Conservation (phyloP, 2,797 vertebrate species). For the Ibycter americanus region DNA sequence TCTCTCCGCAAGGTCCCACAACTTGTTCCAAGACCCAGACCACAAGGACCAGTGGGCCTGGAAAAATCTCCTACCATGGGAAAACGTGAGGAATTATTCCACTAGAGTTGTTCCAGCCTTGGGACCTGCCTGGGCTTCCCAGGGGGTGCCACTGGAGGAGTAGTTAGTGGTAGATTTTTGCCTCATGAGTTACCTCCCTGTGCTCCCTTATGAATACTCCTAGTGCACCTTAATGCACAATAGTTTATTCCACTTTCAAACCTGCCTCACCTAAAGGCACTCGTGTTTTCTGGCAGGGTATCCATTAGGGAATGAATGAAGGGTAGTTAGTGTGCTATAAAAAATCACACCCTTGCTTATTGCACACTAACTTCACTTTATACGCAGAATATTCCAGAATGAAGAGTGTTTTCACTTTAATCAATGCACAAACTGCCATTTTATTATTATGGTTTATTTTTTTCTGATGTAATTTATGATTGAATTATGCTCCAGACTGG, state of each 20-base stretch:
- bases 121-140: neutral
- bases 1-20: neutral
- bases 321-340: conserved; percentile 57
- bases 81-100: neutral
- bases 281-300: conserved; percentile 55
- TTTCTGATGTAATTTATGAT: conserved; percentile 74
- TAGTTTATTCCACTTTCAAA: conserved; percentile 49
- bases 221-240: conserved; percentile 5
- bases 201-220: neutral
- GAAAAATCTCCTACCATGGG: neutral
- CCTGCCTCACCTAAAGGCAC: conserved; percentile 57
- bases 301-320: conserved; percentile 60
- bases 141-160: neutral
- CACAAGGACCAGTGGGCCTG: fast-evolving
- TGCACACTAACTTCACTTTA: conserved; percentile 66
- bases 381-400: conserved; percentile 61
- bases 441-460: conserved; percentile 75
- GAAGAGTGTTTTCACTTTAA: conserved; percentile 74
- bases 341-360: conserved; percentile 68
- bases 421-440: conserved; percentile 74
- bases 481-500: conserved; percentile 71
- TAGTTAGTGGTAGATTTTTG: neutral
- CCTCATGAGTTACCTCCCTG: neutral
- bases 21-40: neutral
- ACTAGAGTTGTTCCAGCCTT: neutral